A percentile compares a stretch with the other conserved stretches of the same genome.
These are phyloP conservation scores for Globodera rostochiensis DNA, from an alignment of 1,140 invertebrate genomes.

Conservation along the genomic window DNA sequence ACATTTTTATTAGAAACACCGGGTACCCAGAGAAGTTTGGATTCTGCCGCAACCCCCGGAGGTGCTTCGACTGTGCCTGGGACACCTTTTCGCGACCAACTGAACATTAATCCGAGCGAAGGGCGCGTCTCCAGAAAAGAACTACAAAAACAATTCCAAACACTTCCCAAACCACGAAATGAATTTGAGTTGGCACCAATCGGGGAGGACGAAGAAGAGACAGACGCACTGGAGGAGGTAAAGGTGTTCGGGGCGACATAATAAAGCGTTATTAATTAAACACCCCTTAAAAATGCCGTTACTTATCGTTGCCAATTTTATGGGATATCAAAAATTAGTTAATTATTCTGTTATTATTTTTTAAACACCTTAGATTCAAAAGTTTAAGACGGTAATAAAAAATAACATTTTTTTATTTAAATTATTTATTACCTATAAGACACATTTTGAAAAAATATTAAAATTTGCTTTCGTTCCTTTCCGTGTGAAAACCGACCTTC, in stretches of 20 bases:
- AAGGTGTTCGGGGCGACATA: neutral
- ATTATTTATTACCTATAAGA: no score
- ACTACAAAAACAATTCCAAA: constrained; percentile 76
- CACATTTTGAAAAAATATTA: no score
- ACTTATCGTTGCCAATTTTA: no score
- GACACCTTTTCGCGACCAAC: constrained; percentile 82
- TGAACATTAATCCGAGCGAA: constrained; percentile 84
- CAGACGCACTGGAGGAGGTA: constrained; percentile 47
- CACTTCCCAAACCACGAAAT: constrained; percentile 86
- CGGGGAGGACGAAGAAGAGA: constrained; percentile 66
- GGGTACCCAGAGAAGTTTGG: constrained; percentile 34
- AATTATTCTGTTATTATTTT: no score
- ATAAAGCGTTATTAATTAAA: no score
- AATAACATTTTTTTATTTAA: no score
- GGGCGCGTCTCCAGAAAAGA: constrained; percentile 69
- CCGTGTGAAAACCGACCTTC: no score
- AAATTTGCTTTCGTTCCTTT: no score
- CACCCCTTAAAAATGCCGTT: no score
- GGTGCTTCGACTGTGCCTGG: constrained; percentile 39
- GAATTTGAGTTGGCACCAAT: constrained; percentile 97
- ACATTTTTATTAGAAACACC: constrained; percentile 40
- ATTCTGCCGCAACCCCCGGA: constrained; percentile 22
- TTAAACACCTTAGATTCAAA: no score
- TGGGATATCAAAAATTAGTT: no score
- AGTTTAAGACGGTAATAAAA: no score